phyloP scores from a whole-genome alignment of 2,888 invertebrate genomes.

The Oasisia sp. region DNA sequence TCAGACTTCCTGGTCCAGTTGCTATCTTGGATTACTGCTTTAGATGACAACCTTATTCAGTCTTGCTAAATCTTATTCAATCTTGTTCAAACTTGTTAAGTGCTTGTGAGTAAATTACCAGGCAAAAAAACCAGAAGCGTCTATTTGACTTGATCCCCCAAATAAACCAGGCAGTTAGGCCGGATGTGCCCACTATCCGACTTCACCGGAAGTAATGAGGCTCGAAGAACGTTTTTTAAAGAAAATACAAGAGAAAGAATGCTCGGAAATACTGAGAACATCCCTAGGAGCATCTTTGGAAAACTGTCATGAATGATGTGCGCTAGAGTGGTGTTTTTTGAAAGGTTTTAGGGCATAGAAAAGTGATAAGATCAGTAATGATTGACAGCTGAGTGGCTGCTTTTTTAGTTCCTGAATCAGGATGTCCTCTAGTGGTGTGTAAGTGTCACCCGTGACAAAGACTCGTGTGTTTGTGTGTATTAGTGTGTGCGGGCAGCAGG shows the following conservation, averaged over 20 bases:
- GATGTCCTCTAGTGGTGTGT: background rate
- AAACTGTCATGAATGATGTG: background rate
- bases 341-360: constrained; percentile 17
- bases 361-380: background rate
- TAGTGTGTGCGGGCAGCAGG: background rate
- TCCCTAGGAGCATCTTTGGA: background rate
- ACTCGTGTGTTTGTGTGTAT: background rate
- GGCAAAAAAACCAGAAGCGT: background rate
- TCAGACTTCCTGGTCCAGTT: no score
- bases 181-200: background rate
- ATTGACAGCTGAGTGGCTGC: background rate
- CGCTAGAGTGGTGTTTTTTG: background rate
- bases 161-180: background rate
- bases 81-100: background rate
- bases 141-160: background rate
- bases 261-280: background rate
- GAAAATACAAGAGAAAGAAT: constrained; percentile 17
- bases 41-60: no score
- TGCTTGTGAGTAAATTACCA: background rate
- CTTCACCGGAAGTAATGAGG: background rate
- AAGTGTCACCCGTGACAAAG: background rate
- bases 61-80: background rate
- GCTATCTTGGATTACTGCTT: no score
- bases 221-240: background rate
- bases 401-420: background rate